Evolutionary conservation across 2,888 invertebrate genomes (phyloP), one percentile per base, ranked within the genome.

Genomic region (Aradus depressus): DNA sequence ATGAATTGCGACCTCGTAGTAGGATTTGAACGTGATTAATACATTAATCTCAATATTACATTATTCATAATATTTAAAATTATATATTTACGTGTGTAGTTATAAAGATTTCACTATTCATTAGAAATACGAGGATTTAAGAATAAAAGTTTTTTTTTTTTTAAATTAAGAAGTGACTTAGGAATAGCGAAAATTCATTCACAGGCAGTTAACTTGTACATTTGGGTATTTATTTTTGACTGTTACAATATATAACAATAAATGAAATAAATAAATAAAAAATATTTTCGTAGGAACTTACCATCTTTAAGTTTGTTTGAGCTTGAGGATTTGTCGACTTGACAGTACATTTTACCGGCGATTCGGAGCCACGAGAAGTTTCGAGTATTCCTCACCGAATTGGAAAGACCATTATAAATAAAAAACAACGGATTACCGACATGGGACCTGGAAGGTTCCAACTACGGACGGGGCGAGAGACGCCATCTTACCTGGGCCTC

Each of bases 371-470:
- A 26, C 31, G 31, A 19, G 47, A 31, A 26, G 25, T 28, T 2
- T 31, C 22, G 25, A 10, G 64, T 70, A 68, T 69, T 70, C 72
- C 72, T 76, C 76, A 76, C 74, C 75, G 75, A 73, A 67, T 67
- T 68, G 72, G 71, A 72, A 73, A 73, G 70, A 68, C 64, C 72
- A 71, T 71, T 66, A 65, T 68, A 31, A n/a, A 31, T 21, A 26
- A 31, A 44, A 31, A 44, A 22, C 4, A 19, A 31, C 16, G 16
- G 31, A 22, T 18, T 31, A 32, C 22, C 44, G 44, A 32, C 44
- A 44, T 44, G 32, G 28, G 21, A 21, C 14, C n/a, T 32, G 28
- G 18, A 32, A 26, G 28, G 44, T 19, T 44, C 31, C 23, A 32
- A 19, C 21, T 32, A 44, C 44, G 28, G 18, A 19, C 31, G 44